A percentile compares a stretch with the other conserved stretches of the same genome.
These are phyloP conservation scores for Rhyzopertha dominica DNA, from an alignment of 1,140 invertebrate genomes.

Conservation along the genomic window DNA sequence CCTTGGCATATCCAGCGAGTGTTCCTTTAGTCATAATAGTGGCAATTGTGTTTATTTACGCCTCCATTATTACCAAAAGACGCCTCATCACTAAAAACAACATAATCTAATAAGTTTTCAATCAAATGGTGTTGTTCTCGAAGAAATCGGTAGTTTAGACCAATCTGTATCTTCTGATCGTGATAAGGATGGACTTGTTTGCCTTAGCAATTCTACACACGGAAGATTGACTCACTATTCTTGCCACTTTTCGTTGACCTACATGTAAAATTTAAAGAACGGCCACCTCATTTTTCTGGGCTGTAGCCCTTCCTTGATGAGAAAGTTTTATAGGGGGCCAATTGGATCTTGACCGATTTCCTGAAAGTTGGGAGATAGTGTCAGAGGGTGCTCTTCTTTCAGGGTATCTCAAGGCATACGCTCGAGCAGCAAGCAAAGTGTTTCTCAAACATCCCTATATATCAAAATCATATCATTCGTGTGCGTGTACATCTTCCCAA, in stretches of 20 bases:
- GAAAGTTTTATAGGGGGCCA: no score
- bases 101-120: neutral
- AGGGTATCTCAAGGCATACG: no score
- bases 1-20: no score
- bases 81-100: neutral
- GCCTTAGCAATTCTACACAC: no score
- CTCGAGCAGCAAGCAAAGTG: no score
- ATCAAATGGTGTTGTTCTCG: neutral
- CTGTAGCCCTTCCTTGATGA: no score
- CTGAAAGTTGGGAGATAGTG: no score
- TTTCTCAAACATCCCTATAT: no score
- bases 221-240: conserved; percentile 1
- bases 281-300: neutral
- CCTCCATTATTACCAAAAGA: conserved; percentile 2
- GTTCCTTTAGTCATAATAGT: neutral
- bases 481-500: no score
- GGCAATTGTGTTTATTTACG: conserved; percentile 1
- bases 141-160: neutral
- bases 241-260: neutral
- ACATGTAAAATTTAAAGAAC: conserved; percentile 1
- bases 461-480: no score
- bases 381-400: no score
- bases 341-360: no score
- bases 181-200: neutral
- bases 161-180: neutral